Evolutionary conservation across 2,888 invertebrate species (phyloP).

Genomic region (Drosophila borborema): DNA sequence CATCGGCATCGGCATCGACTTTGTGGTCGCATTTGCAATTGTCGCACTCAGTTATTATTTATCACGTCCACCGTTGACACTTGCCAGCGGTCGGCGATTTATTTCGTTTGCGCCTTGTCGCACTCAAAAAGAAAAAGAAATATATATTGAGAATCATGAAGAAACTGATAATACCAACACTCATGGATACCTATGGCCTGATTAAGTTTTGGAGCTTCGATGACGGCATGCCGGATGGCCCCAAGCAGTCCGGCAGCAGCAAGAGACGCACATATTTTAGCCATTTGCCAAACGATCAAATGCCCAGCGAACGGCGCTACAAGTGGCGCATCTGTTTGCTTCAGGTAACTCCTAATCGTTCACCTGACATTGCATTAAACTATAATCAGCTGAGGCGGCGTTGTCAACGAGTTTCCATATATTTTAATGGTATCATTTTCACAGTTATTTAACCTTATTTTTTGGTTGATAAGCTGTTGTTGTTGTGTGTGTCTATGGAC

Average conservation of each 20-base stretch:
- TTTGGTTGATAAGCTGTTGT: neutral
- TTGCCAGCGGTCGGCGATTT: conserved; percentile 46
- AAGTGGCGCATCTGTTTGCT: conserved; percentile 51
- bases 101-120: conserved; percentile 1
- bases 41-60: conserved; percentile 79
- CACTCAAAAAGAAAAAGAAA: neutral
- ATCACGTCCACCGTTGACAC: conserved; percentile 79
- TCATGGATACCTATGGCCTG: conserved; percentile 81
- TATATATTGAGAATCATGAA: conserved; percentile 60
- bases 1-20: conserved; percentile 19
- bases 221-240: conserved; percentile 59
- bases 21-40: conserved; percentile 45
- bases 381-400: conserved; percentile 8
- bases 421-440: neutral
- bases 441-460: neutral
- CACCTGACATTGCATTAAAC: neutral
- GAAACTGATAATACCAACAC: conserved; percentile 78
- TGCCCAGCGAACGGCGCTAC: conserved; percentile 54
- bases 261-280: conserved; percentile 17
- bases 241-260: conserved; percentile 1
- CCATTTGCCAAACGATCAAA: conserved; percentile 20
- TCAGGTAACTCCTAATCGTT: conserved; percentile 48
- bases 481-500: conserved; percentile 1
- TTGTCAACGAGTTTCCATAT: neutral
- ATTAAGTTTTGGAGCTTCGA: conserved; percentile 82